Evolutionary conservation across 2,113 vertebrate genomes (phyloP).

Genomic region (Eulemur macaco): DNA sequence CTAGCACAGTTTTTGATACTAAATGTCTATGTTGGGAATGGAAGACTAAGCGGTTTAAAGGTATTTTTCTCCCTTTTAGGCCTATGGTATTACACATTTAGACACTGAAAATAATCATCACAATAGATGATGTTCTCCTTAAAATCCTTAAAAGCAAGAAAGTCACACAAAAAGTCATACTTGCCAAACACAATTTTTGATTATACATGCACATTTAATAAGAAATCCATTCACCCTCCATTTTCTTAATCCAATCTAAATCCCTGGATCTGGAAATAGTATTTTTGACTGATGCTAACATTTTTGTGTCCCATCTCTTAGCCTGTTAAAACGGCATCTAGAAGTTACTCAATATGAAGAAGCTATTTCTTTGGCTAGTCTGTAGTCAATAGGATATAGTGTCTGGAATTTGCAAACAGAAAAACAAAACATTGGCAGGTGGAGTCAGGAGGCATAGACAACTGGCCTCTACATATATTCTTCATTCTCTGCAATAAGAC

Average conservation of each 20-base stretch:
- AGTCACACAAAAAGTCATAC: neutral
- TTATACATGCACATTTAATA: neutral
- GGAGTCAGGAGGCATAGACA: neutral
- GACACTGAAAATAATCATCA: neutral
- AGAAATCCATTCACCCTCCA: neutral
- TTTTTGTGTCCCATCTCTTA: rapidly evolving
- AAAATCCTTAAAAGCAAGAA: neutral
- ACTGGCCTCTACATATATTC: too few species aligned
- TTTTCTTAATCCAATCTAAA: neutral
- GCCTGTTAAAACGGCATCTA: neutral
- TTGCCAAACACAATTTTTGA: neutral
- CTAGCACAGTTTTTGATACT: neutral
- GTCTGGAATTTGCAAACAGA: neutral
- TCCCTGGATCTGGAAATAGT: neutral
- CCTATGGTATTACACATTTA: neutral
- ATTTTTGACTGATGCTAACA: neutral
- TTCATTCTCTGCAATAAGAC: neutral
- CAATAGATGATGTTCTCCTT: neutral
- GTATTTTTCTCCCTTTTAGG: neutral
- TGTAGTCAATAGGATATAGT: neutral
- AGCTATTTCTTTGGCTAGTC: neutral
- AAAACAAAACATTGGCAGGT: neutral
- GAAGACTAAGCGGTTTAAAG: neutral
- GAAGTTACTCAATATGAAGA: neutral
- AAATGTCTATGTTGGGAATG: neutral